phyloP scores from a whole-genome alignment of 2,797 vertebrate species.

The Crypturellus tataupa region DNA sequence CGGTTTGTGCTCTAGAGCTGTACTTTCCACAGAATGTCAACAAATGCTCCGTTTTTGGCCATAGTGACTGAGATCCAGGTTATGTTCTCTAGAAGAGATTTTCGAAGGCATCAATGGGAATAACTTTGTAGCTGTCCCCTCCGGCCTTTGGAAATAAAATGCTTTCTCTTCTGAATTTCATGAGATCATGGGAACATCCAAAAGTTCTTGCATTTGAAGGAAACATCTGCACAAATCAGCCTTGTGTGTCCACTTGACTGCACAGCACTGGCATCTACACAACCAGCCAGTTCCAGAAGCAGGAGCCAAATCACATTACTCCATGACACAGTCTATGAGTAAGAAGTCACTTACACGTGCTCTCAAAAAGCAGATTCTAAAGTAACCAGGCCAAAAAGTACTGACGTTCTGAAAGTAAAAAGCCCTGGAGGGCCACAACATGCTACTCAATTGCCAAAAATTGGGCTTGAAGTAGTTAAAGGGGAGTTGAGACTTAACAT shows the following conservation, averaged over 20 bases:
- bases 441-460: neutral
- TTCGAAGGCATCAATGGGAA: neutral
- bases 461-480: neutral
- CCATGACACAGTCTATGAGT: neutral
- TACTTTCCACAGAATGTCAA: neutral
- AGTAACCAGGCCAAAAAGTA: neutral
- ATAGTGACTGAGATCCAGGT: neutral
- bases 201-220: conserved; percentile 14
- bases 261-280: neutral
- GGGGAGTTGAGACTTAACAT: neutral
- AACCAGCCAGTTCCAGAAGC: neutral
- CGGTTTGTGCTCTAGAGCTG: neutral
- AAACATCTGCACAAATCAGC: neutral
- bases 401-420: neutral
- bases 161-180: neutral
- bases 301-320: neutral
- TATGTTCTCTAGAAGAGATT: conserved; percentile 4
- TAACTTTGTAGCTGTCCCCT: neutral
- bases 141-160: neutral
- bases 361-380: neutral
- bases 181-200: neutral
- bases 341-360: neutral
- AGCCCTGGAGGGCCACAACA: neutral
- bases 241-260: neutral
- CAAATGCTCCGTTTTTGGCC: conserved; percentile 16